A percentile compares a stretch with the other conserved stretches of the same genome.
Evolutionary conservation across 2,888 invertebrate species (phyloP).

Genomic region (Drymonia ruficornis): DNA sequence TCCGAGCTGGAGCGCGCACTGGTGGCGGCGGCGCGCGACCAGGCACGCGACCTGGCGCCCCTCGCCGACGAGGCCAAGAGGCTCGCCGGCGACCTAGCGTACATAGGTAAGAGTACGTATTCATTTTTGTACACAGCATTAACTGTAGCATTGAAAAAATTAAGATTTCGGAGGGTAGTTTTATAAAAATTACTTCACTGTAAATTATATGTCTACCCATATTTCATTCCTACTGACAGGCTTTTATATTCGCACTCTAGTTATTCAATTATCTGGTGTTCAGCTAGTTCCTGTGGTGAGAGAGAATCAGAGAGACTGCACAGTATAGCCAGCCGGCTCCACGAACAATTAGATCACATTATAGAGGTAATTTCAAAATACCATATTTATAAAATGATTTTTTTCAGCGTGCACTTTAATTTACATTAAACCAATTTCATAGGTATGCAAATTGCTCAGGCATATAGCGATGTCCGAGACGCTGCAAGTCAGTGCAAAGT

Average conservation of each 20-base stretch:
- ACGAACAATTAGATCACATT: conserved; percentile 99
- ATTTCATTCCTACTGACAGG: background rate
- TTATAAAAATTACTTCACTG: background rate
- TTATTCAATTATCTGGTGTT: background rate
- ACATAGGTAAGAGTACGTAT: conserved; percentile 68
- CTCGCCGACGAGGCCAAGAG: conserved; percentile 76
- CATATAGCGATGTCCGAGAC: conserved; percentile 98
- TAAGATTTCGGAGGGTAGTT: background rate
- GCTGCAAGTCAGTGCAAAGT: conserved; percentile 97
- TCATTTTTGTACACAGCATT: background rate
- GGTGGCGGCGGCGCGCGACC: conserved; percentile 86
- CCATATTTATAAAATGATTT: background rate
- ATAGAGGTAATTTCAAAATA: conserved; percentile 91
- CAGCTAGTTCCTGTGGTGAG: conserved; percentile 86
- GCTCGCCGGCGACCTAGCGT: conserved; percentile 77
- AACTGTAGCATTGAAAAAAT: too few relatives aligned
- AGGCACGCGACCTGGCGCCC: conserved; percentile 74
- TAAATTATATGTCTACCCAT: background rate
- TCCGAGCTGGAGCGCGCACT: conserved; percentile 92
- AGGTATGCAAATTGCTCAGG: conserved; percentile 98
- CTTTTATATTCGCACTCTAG: background rate
- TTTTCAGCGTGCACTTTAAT: background rate
- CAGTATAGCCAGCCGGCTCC: conserved; percentile 96
- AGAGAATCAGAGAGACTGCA: conserved; percentile 93
- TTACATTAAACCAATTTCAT: conserved; percentile 22